These are phyloP conservation scores for Amphipoea oculea DNA, from an alignment of 2,888 invertebrate species.

Conservation along the genomic window DNA sequence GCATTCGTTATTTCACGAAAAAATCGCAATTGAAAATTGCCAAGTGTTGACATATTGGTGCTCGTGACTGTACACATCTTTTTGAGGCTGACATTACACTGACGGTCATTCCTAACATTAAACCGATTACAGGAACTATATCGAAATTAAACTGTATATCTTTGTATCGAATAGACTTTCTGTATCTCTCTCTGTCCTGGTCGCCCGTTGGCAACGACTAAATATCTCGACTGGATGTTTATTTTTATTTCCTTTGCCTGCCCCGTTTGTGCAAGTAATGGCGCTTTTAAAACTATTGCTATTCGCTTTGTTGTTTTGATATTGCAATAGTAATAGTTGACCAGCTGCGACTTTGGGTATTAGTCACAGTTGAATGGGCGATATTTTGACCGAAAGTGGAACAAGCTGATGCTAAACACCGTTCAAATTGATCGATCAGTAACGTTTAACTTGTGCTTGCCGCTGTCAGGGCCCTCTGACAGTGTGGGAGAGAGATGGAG, in stretches of 20 bases:
- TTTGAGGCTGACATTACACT: neutral
- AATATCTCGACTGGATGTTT: slow-evolving; percentile 60
- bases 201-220: slow-evolving; percentile 52
- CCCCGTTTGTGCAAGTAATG: slow-evolving; percentile 64
- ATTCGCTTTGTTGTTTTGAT: slow-evolving; percentile 54
- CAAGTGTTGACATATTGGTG: no score
- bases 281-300: slow-evolving; percentile 65
- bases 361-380: slow-evolving; percentile 4
- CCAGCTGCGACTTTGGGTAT: slow-evolving; percentile 50
- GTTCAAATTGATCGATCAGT: slow-evolving; percentile 2
- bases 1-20: no score
- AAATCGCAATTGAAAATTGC: no score
- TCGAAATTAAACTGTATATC: neutral
- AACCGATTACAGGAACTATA: neutral
- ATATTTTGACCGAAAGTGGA: neutral
- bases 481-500: neutral
- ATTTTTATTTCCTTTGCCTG: slow-evolving; percentile 62
- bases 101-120: neutral
- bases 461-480: neutral
- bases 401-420: neutral
- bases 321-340: slow-evolving; percentile 40
- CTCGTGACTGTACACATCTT: no score
- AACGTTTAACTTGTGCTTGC: neutral
- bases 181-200: slow-evolving; percentile 11
- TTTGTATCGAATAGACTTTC: slow-evolving; percentile 16